These are phyloP conservation scores for Allolobophora icterica DNA, from an alignment of 2,888 invertebrate genomes.

Conservation along the genomic window DNA sequence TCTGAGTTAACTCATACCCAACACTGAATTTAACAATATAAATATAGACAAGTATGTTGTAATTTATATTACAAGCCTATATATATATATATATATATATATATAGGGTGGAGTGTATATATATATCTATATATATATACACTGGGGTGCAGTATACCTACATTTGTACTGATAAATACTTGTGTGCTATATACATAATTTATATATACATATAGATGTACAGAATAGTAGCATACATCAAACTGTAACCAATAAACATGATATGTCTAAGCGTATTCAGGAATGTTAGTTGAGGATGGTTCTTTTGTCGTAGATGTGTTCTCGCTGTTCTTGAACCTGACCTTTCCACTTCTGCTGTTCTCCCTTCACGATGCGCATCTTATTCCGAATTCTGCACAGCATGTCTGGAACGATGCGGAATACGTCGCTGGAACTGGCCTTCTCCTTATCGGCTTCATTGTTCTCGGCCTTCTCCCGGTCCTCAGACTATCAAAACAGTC, in stretches of 20 bases:
- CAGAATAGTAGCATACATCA: not conserved
- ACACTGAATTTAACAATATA: not conserved
- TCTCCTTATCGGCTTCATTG: not conserved
- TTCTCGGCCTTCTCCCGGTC: not conserved
- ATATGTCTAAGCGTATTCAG: not conserved
- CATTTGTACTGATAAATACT: not conserved
- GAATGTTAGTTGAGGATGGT: constrained; percentile 89
- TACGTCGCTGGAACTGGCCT: not conserved
- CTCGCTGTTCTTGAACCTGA: constrained; percentile 91
- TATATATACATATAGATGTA: not conserved
- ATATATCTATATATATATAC: too few relatives aligned
- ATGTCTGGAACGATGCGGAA: not conserved
- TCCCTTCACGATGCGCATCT: constrained; percentile 33
- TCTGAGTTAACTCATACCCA: too few relatives aligned
- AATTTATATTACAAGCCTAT: not conserved
- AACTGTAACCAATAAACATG: not conserved
- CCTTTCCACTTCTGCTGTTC: constrained; percentile 68
- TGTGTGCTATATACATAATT: not conserved
- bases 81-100: too few relatives aligned
- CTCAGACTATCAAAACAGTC: not conserved
- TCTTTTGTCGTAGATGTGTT: constrained; percentile 94
- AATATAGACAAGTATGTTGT: not conserved
- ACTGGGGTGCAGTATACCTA: not conserved
- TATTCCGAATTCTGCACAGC: constrained; percentile 18
- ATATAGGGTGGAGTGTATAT: too few relatives aligned